Evolutionary conservation across 2,113 vertebrate genomes (phyloP).

Genomic region (Bungarus multicinctus): DNA sequence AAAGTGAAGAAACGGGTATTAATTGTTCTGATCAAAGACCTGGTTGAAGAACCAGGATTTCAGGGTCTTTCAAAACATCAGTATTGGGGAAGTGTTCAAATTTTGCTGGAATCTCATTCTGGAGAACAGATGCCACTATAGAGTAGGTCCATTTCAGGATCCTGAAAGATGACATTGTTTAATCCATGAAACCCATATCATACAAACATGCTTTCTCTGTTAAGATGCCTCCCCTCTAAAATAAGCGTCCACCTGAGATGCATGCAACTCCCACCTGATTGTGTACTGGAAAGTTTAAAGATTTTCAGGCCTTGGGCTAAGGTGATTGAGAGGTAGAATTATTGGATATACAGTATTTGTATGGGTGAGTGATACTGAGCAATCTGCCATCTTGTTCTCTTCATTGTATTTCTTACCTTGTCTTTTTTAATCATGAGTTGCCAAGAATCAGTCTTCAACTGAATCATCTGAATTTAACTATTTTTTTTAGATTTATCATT

Average conservation of each 20-base stretch:
- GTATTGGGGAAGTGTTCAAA: neutral
- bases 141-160: neutral
- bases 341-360: neutral
- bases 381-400: neutral
- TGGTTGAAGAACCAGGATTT: neutral
- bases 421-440: neutral
- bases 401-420: neutral
- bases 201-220: neutral
- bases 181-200: neutral
- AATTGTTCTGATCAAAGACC: neutral
- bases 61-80: neutral
- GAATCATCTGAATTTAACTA: neutral
- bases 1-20: neutral
- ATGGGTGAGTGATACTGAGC: neutral
- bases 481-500: neutral
- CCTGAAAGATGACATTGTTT: neutral
- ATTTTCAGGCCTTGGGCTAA: neutral
- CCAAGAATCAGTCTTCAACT: neutral
- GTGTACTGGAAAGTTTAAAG: neutral
- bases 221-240: neutral
- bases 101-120: neutral
- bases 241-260: neutral
- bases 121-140: neutral
- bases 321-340: neutral
- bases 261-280: neutral